phyloP scores from a whole-genome alignment of 2,888 invertebrate genomes.

The Panzeria rudis region DNA sequence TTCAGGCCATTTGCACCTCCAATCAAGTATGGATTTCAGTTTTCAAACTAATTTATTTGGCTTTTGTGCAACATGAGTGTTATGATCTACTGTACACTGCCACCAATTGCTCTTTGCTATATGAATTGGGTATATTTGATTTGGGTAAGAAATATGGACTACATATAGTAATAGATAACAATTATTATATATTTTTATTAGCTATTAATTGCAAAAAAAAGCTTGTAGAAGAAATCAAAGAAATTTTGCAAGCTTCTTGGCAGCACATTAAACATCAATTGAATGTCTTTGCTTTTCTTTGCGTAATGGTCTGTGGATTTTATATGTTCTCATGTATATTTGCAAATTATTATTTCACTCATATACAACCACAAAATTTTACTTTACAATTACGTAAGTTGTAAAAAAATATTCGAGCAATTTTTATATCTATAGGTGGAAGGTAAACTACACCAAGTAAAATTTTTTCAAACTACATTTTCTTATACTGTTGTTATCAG shows the following conservation, averaged over 20 bases:
- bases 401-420: not conserved
- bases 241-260: constrained; percentile 55
- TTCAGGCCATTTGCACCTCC: constrained; percentile 54
- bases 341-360: constrained; percentile 61
- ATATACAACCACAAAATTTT: constrained; percentile 65
- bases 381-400: constrained; percentile 67
- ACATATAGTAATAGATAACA: not conserved
- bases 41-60: constrained; percentile 61
- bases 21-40: constrained; percentile 66
- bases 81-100: constrained; percentile 51
- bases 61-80: constrained; percentile 59
- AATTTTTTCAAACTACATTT: no score
- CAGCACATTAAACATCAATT: constrained; percentile 58
- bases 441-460: no score
- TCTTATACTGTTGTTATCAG: no score
- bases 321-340: constrained; percentile 66
- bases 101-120: constrained; percentile 31
- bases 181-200: constrained; percentile 2
- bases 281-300: constrained; percentile 53
- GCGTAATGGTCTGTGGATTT: constrained; percentile 57
- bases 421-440: no score
- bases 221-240: constrained; percentile 48
- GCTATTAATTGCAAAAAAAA: constrained; percentile 63
- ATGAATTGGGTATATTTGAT: constrained; percentile 61
- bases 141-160: constrained; percentile 30